Conservation (phyloP, 2,113 vertebrate genomes). For the Serilophus lunatus region DNA sequence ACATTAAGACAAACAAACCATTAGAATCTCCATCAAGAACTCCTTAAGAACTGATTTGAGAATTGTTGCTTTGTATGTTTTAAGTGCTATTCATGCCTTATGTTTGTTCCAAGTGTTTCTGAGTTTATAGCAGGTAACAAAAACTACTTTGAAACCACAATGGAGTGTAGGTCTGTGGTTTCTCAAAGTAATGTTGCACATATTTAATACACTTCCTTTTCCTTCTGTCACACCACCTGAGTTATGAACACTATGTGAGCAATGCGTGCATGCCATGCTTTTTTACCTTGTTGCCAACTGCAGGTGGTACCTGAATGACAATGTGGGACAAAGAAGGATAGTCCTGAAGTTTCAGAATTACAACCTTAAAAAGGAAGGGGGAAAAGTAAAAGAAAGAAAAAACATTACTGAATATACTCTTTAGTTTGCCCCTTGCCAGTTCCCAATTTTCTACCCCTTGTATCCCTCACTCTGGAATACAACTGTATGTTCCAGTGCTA, state of each 20-base stretch:
- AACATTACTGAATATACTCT: neutral
- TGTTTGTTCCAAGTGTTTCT: neutral
- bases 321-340: conserved; percentile 83
- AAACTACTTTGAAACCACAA: neutral
- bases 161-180: neutral
- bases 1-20: neutral
- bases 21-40: neutral
- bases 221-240: neutral
- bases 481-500: neutral
- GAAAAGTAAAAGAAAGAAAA: neutral
- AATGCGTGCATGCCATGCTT: neutral
- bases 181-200: neutral
- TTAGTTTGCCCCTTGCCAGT: neutral
- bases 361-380: conserved; percentile 48
- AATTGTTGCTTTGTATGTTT: neutral
- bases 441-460: neutral
- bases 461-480: neutral
- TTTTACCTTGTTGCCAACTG: conserved; percentile 85
- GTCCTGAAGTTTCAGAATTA: conserved; percentile 82
- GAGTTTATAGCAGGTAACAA: neutral
- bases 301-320: conserved; percentile 82
- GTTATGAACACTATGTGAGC: neutral
- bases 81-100: neutral
- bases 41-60: neutral
- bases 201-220: neutral